phyloP scores from a whole-genome alignment of 2,797 vertebrate genomes.

The Poeciliopsis gracilis region DNA sequence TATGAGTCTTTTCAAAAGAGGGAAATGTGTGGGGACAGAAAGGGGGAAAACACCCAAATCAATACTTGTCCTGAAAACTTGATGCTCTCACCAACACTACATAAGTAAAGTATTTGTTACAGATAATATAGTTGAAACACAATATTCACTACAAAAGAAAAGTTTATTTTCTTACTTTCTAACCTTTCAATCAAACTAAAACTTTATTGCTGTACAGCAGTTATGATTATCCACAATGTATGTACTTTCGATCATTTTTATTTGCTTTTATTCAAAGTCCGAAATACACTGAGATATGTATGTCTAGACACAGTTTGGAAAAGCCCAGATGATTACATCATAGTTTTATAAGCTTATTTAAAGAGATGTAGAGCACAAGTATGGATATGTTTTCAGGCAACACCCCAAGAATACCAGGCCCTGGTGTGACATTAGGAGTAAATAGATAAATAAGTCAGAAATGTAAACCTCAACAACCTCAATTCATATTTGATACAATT shows the following conservation, averaged over 20 bases:
- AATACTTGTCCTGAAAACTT: neutral
- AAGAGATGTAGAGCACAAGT: neutral
- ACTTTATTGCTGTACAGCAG: neutral
- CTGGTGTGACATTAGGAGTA: neutral
- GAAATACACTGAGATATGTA: neutral
- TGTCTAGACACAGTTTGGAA: neutral
- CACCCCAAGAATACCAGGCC: neutral
- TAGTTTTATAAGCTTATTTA: neutral
- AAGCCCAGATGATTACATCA: neutral
- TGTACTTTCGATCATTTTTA: neutral
- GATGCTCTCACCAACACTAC: neutral
- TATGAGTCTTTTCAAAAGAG: neutral
- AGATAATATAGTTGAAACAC: neutral
- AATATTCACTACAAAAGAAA: neutral
- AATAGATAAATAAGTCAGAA: neutral
- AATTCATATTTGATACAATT: neutral
- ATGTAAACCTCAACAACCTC: neutral
- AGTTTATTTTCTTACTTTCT: neutral
- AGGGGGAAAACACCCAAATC: slow-evolving; percentile 9
- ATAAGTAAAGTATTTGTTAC: neutral
- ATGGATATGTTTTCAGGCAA: neutral
- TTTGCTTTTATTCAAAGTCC: neutral
- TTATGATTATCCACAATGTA: neutral
- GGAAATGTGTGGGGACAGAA: neutral
- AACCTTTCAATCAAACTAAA: neutral